These are phyloP conservation scores for Glandiceps talaboti DNA, from an alignment of 53 echinoderm and acorn worm genomes.

Conservation along the genomic window DNA sequence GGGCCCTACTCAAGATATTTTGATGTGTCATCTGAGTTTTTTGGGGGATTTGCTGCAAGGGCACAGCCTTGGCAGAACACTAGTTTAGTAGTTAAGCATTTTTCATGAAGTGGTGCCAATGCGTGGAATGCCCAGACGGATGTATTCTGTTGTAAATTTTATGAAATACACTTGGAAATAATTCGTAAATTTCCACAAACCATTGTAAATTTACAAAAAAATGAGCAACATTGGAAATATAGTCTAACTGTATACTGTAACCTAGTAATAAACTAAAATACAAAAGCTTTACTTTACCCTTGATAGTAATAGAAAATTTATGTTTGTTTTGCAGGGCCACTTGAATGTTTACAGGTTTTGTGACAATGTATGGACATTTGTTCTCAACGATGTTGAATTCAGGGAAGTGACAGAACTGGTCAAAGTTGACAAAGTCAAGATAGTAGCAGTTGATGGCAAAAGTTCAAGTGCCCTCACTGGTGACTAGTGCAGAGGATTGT, in stretches of 20 bases:
- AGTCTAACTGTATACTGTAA: not conserved
- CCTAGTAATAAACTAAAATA: not conserved
- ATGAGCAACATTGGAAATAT: too few species aligned
- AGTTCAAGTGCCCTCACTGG: slow-evolving; percentile 32
- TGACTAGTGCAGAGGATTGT: not conserved
- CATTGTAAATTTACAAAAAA: too few species aligned
- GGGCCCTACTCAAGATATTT: too few species aligned
- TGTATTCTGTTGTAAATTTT: too few species aligned
- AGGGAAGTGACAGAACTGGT: slow-evolving; percentile 62
- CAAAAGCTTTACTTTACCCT: not conserved
- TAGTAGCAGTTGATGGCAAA: slow-evolving; percentile 92
- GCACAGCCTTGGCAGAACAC: too few species aligned
- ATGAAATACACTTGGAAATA: too few species aligned
- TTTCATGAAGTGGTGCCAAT: too few species aligned
- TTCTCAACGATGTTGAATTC: slow-evolving; percentile 92
- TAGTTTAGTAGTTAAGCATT: too few species aligned
- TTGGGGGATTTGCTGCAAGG: too few species aligned
- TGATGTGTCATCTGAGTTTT: too few species aligned
- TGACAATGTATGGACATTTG: slow-evolving; percentile 99
- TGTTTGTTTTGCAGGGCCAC: slow-evolving; percentile 50
- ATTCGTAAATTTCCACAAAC: too few species aligned
- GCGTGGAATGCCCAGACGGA: too few species aligned
- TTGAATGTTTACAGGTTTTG: slow-evolving; percentile 98
- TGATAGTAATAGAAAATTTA: not conserved
- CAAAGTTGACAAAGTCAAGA: slow-evolving; percentile 80